These are phyloP conservation scores for Lordiphosa andalusiaca DNA, from an alignment of 2,888 invertebrate genomes.

Conservation along the genomic window DNA sequence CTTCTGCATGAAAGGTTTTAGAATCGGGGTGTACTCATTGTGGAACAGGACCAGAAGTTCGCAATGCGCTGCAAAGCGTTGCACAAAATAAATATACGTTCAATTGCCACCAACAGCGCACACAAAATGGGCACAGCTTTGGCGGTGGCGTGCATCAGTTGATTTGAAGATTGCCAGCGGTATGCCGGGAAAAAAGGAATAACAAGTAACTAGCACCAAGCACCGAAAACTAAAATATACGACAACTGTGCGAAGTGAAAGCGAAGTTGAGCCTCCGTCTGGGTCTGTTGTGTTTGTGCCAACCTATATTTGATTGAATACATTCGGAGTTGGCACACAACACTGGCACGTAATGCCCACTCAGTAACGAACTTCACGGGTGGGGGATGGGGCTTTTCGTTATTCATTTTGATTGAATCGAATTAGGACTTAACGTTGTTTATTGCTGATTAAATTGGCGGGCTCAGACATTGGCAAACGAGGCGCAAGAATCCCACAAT, in stretches of 20 bases:
- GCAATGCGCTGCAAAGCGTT: conserved; percentile 80
- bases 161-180: conserved; percentile 44
- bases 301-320: conserved; percentile 53
- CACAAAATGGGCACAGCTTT: conserved; percentile 38
- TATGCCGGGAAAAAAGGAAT: conserved; percentile 28
- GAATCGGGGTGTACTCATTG: conserved; percentile 81
- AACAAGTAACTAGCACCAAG: conserved; percentile 37
- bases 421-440: conserved; percentile 73
- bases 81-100: conserved; percentile 42
- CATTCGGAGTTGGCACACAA: conserved; percentile 23
- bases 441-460: conserved; percentile 72
- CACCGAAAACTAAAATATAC: conserved; percentile 29
- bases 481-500: conserved; percentile 35
- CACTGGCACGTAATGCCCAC: conserved; percentile 23
- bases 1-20: conserved; percentile 71
- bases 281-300: conserved; percentile 39
- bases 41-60: conserved; percentile 85
- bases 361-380: conserved; percentile 6
- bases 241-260: conserved; percentile 52
- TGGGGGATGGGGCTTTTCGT: conserved; percentile 41
- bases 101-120: conserved; percentile 34
- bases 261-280: conserved; percentile 38
- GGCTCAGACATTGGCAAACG: conserved; percentile 54
- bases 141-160: conserved; percentile 42
- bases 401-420: conserved; percentile 73